Conservation (phyloP, 1,140 invertebrate genomes). For the Zelostemma sp. region DNA sequence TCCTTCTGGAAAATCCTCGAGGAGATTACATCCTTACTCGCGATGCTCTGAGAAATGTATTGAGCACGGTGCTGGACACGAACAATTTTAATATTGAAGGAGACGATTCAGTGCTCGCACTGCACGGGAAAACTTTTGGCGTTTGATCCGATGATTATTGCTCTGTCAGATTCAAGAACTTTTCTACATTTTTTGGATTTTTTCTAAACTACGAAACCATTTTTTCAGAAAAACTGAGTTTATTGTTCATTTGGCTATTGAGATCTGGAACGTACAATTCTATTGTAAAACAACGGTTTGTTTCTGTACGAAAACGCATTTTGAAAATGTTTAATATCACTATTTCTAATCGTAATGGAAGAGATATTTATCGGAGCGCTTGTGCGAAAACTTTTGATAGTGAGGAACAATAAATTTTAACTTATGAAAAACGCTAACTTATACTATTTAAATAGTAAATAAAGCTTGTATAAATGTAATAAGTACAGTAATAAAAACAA, state of each 20-base stretch:
- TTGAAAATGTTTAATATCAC: too few relatives aligned
- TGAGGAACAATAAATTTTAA: not conserved
- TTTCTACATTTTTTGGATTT: too few relatives aligned
- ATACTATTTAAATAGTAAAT: conserved; percentile 1
- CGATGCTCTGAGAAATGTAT: conserved; percentile 20
- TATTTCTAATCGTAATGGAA: not conserved
- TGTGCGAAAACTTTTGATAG: too few relatives aligned
- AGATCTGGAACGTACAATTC: not conserved
- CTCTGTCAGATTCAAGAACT: too few relatives aligned
- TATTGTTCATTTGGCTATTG: conserved; percentile 1
- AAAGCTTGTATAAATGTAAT: conserved; percentile 1
- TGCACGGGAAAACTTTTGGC: conserved; percentile 36
- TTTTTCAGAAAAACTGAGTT: not conserved
- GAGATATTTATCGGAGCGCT: not conserved
- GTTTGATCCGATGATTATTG: conserved; percentile 3
- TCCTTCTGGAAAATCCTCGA: conserved; percentile 83
- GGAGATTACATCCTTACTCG: conserved; percentile 58
- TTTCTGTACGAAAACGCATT: too few relatives aligned
- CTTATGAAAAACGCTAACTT: not conserved
- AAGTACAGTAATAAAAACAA: conserved; percentile 4
- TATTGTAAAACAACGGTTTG: not conserved
- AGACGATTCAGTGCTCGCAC: conserved; percentile 12
- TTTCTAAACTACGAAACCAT: too few relatives aligned
- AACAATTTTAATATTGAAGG: not conserved
- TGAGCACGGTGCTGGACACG: conserved; percentile 18